Percentiles rank a stretch among this genome's conserved stretches.
These are phyloP conservation scores for Amia ocellicauda DNA, from an alignment of 2,113 vertebrate genomes.

Conservation along the genomic window DNA sequence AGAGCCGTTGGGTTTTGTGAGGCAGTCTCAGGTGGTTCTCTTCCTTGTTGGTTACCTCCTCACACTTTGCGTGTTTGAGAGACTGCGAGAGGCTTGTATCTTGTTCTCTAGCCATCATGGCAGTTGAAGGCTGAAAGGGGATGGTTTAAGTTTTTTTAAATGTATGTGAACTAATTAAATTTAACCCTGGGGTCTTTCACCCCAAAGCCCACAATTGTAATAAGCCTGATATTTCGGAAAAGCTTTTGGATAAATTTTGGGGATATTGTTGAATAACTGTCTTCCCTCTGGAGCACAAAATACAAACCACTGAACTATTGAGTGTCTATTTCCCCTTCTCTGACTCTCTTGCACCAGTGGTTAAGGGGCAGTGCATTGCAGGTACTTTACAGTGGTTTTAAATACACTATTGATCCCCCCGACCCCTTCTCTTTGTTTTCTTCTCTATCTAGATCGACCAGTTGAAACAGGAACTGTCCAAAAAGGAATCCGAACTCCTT, in stretches of 20 bases:
- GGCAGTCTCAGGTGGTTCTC: too few relatives aligned
- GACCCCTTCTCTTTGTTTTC: neutral
- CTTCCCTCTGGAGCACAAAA: constrained; percentile 3
- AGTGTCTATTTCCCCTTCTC: neutral
- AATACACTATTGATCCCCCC: neutral
- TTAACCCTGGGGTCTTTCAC: too few relatives aligned
- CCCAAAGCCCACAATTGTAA: neutral
- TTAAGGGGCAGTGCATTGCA: neutral
- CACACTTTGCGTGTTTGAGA: constrained; percentile 20
- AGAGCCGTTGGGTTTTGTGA: too few relatives aligned
- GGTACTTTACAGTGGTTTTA: neutral
- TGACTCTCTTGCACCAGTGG: too few relatives aligned
- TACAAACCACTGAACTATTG: neutral
- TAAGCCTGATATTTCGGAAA: neutral
- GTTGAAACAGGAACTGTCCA: constrained; percentile 95
- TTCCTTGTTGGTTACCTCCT: constrained; percentile 20
- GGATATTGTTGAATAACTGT: constrained; percentile 11
- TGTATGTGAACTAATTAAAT: too few relatives aligned
- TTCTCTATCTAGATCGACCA: constrained; percentile 83
- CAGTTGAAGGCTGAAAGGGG: too few relatives aligned
- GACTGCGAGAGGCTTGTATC: too few relatives aligned
- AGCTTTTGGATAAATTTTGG: constrained; percentile 4
- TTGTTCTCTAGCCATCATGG: too few relatives aligned
- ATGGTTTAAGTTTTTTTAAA: too few relatives aligned
- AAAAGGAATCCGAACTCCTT: constrained; percentile 97